phyloP scores from a whole-genome alignment of 2,113 vertebrate species.

The Ammodytes dubius region DNA sequence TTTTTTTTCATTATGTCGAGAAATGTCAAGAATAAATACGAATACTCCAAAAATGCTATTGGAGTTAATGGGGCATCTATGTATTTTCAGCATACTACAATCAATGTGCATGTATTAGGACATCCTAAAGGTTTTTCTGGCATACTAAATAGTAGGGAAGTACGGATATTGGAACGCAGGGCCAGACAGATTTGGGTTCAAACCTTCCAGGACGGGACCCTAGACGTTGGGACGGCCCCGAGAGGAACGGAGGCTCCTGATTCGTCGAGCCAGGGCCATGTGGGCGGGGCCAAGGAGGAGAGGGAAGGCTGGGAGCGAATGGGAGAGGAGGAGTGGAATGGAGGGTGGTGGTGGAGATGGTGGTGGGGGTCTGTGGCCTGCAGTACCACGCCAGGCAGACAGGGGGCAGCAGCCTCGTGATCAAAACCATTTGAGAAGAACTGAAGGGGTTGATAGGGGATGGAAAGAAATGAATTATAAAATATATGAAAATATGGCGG shows the following conservation, averaged over 20 bases:
- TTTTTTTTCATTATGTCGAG: too few relatives aligned
- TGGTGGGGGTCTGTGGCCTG: slow-evolving; percentile 51
- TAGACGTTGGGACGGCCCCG: slow-evolving; percentile 90
- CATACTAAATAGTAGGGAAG: too few relatives aligned
- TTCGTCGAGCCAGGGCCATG: slow-evolving; percentile 88
- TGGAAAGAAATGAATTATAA: background rate
- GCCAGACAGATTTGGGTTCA: slow-evolving; percentile 68
- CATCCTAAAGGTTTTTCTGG: too few relatives aligned
- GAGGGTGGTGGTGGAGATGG: slow-evolving; percentile 86
- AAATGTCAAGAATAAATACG: too few relatives aligned
- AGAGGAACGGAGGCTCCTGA: slow-evolving; percentile 88
- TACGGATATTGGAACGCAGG: too few relatives aligned
- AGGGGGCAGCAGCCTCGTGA: slow-evolving; percentile 86
- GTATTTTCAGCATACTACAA: too few relatives aligned
- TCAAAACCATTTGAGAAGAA: slow-evolving; percentile 92
- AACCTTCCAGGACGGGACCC: slow-evolving; percentile 98
- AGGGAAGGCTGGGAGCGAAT: slow-evolving; percentile 84
- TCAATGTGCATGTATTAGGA: too few relatives aligned
- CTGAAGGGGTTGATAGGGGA: slow-evolving; percentile 82
- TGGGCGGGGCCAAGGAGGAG: slow-evolving; percentile 56
- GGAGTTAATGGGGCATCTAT: too few relatives aligned
- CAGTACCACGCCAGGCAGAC: slow-evolving; percentile 83
- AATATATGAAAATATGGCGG: too few relatives aligned
- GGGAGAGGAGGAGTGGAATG: slow-evolving; percentile 83
- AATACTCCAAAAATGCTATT: too few relatives aligned